These are phyloP conservation scores for Mellilla xanthometata DNA, from an alignment of 2,888 invertebrate species.

Conservation along the genomic window DNA sequence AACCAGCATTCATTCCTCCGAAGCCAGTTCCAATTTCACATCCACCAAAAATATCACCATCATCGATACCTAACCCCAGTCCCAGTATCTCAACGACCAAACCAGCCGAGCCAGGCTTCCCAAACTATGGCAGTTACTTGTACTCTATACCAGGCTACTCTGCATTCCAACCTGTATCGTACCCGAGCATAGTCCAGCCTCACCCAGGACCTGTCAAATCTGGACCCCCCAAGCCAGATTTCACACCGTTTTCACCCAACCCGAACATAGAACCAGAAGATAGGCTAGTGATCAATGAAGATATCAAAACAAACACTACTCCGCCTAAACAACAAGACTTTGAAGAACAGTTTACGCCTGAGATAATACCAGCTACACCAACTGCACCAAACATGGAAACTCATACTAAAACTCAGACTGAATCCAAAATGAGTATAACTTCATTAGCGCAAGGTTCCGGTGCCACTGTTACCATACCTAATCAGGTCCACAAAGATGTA, in stretches of 20 bases:
- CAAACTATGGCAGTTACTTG: constrained; percentile 63
- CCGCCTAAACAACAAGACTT: constrained; percentile 57
- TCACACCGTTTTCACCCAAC: constrained; percentile 32
- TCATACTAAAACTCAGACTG: constrained; percentile 33
- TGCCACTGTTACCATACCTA: constrained; percentile 48
- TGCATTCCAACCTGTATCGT: constrained; percentile 70
- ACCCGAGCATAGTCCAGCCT: constrained; percentile 49
- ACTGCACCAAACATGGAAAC: constrained; percentile 39
- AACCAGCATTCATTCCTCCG: constrained; percentile 50
- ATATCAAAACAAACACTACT: constrained; percentile 28
- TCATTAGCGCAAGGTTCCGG: constrained; percentile 61
- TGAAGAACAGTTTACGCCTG: constrained; percentile 66
- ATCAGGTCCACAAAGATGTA: constrained; percentile 43
- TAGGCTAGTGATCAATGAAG: constrained; percentile 29
- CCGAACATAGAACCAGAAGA: constrained; percentile 39
- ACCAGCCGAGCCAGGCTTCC: constrained; percentile 58
- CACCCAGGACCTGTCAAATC: constrained; percentile 39
- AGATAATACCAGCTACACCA: constrained; percentile 52
- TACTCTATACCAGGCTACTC: constrained; percentile 75
- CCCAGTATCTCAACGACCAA: constrained; percentile 66
- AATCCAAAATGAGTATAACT: constrained; percentile 61
- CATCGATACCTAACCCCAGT: constrained; percentile 74
- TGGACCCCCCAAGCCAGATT: constrained; percentile 45
- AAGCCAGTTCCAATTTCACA: constrained; percentile 57
- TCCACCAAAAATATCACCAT: constrained; percentile 73